Evolutionary conservation across 1,140 invertebrate species (phyloP), one percentile per base, ranked within the genome.

Genomic region (Protaetia brevitarsis): DNA sequence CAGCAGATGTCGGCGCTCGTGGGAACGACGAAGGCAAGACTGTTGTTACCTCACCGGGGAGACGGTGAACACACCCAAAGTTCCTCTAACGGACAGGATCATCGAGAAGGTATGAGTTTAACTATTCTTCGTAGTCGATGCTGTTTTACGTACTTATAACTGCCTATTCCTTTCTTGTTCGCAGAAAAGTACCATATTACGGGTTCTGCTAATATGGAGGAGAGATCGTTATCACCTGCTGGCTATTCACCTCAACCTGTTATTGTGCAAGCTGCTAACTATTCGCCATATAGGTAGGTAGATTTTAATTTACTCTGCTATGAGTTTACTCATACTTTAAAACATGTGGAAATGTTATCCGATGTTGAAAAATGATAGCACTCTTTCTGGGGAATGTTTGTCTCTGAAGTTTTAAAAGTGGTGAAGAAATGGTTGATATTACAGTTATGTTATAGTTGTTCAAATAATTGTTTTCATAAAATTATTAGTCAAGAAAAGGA

Each of bases 1-100:
- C 82, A 77, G 59, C 79, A 81, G 66, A 77, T 79, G 77, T 72
- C 72, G 3, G 76, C 78, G 2, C 67, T 81, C 28, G 79, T 81
- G 19, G 79, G 79, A 69, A 79, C 71, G 65, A 81, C 77, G 72
- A 82, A 78, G 76, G 80, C 76, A 61, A 72, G 79, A 21, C 72
- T 77, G 21, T 67, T 77, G 64, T 67, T 78, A 63, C 74, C 76
- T 7, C 75, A 75, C 34, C 69, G 69, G 13, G 69, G 68, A 36
- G 72, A 76, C 13, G 67, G 66, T 10, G 68, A 73, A 58, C 69
- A 73, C 27, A 36, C 64, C 10, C 51, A 60, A 23, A 67, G 68
- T n/a, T 37, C 66, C 45, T 73, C 76, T 10, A 78, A 78, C 37
- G 77, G 77, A 19, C 76, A 78, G 64, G 77, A 78, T 66, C 69